These are phyloP conservation scores for Eonycteris spelaea DNA, from an alignment of 2,113 vertebrate genomes.

Conservation along the genomic window DNA sequence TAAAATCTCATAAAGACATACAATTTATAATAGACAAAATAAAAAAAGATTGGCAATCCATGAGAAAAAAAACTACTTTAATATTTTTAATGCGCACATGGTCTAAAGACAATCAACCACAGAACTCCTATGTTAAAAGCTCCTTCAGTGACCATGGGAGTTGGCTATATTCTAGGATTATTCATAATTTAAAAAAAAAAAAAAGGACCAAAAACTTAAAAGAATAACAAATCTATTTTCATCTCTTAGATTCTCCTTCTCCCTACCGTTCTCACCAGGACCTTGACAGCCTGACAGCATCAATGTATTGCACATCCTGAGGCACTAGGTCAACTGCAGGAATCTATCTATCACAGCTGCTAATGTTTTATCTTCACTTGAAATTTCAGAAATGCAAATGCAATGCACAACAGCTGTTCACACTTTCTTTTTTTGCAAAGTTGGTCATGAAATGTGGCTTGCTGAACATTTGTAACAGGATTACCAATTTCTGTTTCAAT, in stretches of 20 bases:
- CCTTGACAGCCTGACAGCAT: conserved; percentile 37
- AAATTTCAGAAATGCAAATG: conserved; percentile 61
- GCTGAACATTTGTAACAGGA: conserved; percentile 11
- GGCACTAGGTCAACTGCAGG: conserved; percentile 12
- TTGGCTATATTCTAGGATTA: not conserved
- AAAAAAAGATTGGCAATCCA: not conserved
- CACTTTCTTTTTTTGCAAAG: conserved; percentile 44
- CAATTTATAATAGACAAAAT: not conserved
- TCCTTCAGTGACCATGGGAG: not conserved
- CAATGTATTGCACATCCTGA: not conserved
- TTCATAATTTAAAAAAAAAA: not conserved
- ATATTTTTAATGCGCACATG: not conserved
- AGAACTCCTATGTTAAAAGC: not conserved
- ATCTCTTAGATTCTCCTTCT: conserved; percentile 18
- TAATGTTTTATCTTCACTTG: conserved; percentile 47
- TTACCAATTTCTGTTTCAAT: conserved; percentile 33
- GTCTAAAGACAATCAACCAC: not conserved
- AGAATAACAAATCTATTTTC: conserved; percentile 44
- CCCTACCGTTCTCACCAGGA: not conserved
- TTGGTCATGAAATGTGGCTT: conserved; percentile 37
- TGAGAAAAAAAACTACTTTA: not conserved
- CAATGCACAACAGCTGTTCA: conserved; percentile 58
- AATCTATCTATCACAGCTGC: conserved; percentile 5
- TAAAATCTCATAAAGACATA: conserved; percentile 41
- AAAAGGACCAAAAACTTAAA: not conserved